Base-by-base conservation (phyloP, 2,888 invertebrate species). In the Pyrochroa serraticornis region DNA sequence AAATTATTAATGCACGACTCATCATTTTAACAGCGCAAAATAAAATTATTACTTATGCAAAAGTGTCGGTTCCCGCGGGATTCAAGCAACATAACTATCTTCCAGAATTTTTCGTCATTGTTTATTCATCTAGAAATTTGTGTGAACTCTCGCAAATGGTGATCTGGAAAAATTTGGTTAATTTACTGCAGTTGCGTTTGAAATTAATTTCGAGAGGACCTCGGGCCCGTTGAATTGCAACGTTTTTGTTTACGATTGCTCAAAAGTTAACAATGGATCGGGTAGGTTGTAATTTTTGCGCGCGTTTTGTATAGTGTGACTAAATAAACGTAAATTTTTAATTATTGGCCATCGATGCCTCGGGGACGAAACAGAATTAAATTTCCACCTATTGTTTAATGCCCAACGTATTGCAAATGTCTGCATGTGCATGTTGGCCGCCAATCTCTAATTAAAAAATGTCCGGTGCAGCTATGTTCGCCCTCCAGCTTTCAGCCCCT, bases 321-420 rank as follows among this genome's bases (percentile, higher is more conserved):
- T 74, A 75, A 76, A 75, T 75, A 74, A 75, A 75, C 74, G 74
- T 76, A 70, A 74, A 76, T 76, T 77, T 77, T 76, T 77, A 75
- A 77, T 76, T 74, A 75, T 73, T 71, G 74, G 67, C 71, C 72
- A 75, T 73, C 72, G 73, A 72, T 74, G 73, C 72, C 76, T 71
- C 66, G 62, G 75, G 75, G 71, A 70, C 64, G 68, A 73, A 75
- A 74, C 73, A 68, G 72, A 74, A 75, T 76, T 73, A 74, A 75
- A 77, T 75, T 74, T 73, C 72, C 68, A 71, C 66, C 73, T 71
- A 71, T 72, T 73, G 71, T 73, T 71, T 68, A 71, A 71, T 71
- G 67, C 67, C 58, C 67, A 63, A 67, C 69, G 66, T 65, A 70
- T 71, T 69, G 66, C 62, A 67, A 65, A 68, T 71, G 66, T 69